These are phyloP conservation scores for Hydrotaea cyrtoneurina DNA, from an alignment of 2,888 invertebrate species.

Conservation along the genomic window DNA sequence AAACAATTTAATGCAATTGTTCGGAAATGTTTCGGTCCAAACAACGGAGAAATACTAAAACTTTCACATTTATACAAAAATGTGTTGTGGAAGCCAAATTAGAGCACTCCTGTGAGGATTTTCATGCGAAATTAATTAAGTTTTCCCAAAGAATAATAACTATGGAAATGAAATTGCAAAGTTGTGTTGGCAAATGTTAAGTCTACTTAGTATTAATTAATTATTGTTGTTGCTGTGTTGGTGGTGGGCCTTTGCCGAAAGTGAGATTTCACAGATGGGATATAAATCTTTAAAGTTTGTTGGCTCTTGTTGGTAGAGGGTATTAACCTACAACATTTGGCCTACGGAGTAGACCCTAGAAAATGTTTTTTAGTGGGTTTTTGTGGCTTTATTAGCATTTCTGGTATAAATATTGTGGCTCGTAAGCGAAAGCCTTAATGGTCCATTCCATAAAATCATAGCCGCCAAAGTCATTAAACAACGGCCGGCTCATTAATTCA, in stretches of 20 bases:
- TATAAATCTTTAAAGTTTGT: too few species aligned
- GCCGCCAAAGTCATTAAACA: background rate
- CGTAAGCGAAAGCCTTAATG: too few species aligned
- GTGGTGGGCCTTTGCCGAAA: too few species aligned
- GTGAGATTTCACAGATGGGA: too few species aligned
- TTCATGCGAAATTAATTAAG: conserved; percentile 3
- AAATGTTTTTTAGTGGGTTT: too few species aligned
- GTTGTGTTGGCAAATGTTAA: background rate
- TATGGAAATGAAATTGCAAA: background rate
- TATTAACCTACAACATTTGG: too few species aligned
- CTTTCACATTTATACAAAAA: conserved; percentile 22
- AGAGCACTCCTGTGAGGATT: conserved; percentile 9
- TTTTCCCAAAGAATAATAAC: background rate
- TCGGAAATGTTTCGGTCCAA: background rate
- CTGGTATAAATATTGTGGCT: too few species aligned
- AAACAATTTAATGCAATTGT: conserved; percentile 24
- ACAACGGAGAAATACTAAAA: background rate
- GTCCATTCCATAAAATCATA: background rate
- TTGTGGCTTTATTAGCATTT: too few species aligned
- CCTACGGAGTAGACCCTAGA: too few species aligned
- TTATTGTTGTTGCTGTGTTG: background rate
- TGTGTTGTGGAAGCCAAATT: background rate
- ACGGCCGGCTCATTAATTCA: background rate
- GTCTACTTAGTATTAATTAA: background rate
- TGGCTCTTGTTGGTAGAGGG: too few species aligned